Base-by-base conservation (phyloP, 1,140 invertebrate species). In the Cydia amplana region DNA sequence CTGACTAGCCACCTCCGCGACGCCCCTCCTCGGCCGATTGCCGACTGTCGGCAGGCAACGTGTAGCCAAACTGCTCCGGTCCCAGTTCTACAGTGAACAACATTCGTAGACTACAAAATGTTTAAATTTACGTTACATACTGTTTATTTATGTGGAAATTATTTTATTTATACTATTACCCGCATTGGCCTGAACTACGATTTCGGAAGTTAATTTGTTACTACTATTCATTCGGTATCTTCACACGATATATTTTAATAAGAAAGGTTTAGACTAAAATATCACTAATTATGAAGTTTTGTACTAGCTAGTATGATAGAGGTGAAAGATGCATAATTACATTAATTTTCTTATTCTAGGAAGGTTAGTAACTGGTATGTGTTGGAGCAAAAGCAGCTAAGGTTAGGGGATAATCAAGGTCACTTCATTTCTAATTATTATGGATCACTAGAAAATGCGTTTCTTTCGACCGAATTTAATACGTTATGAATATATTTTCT, bases 401-500 rank as follows among this genome's bases (percentile, higher is more conserved):
- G 85, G 86, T 88, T 83, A 84, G 81, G 84, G 83, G 83, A 90
- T 91, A 87, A 87, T 86, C 87, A 92, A 92, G 90, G 90, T 89
- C 90, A 92, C 90, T 92, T 92, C 84, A 85, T 86, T 87, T 87
- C 90, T 91, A 91, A 86, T 87, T 74, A 85, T 88, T 90, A 88
- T 80, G 84, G 84, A 82, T 85, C 80, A 85, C 82, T 83, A 86
- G 84, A 85, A 82, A 82, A 84, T 83, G 80, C 79, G 73, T 82
- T 78, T 81, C 72, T 75, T 76, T 83, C 74, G 79, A 82, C 82
- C 67, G 78, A 82, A 36, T 70, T 70, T 73, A 73, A 46, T 82
- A 82, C 77, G 80, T 80, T 78, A 82, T 75, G 79, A 77, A 77
- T 80, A 84, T 74, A 77, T 82, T 80, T 79, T 80, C 81, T 79